Percentiles rank a stretch among this genome's conserved stretches.
phyloP scores from a whole-genome alignment of 2,113 vertebrate species.

The Actinemys pallida region DNA sequence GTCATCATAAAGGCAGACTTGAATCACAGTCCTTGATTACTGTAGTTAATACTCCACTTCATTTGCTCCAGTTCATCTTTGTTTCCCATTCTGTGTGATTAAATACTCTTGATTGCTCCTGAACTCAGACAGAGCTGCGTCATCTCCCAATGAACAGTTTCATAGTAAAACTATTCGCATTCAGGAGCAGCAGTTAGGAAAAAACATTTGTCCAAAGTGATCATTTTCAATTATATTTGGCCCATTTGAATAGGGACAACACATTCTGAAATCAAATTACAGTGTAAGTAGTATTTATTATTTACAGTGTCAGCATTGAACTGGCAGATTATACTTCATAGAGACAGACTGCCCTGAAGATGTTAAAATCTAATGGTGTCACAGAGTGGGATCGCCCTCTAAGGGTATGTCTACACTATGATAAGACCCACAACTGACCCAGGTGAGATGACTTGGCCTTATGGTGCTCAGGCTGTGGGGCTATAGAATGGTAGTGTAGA shows the following conservation, averaged over 20 bases:
- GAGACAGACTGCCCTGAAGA: not conserved
- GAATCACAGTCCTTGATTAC: constrained; percentile 26
- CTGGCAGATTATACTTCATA: not conserved
- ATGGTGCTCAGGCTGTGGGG: not conserved
- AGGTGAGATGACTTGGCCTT: not conserved
- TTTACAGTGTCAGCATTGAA: not conserved
- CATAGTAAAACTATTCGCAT: not conserved
- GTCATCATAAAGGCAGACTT: constrained; percentile 11
- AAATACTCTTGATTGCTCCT: constrained; percentile 29
- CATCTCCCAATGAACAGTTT: not conserved
- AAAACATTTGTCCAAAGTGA: not conserved
- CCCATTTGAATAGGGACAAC: not conserved
- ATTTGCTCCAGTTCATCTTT: constrained; percentile 48
- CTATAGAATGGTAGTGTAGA: not conserved
- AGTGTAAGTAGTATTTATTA: not conserved
- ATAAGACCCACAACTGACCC: not conserved
- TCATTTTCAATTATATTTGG: not conserved
- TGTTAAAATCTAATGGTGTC: not conserved
- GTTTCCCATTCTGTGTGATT: constrained; percentile 12
- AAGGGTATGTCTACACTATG: not conserved
- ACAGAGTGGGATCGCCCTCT: not conserved
- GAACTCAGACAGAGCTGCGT: not conserved
- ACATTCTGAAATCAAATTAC: constrained; percentile 10
- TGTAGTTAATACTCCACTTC: constrained; percentile 1
- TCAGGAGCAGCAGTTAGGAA: not conserved